Evolutionary conservation across 1,140 invertebrate genomes (phyloP), one percentile per base, ranked within the genome.

Genomic region (Cherax quadricarinatus): DNA sequence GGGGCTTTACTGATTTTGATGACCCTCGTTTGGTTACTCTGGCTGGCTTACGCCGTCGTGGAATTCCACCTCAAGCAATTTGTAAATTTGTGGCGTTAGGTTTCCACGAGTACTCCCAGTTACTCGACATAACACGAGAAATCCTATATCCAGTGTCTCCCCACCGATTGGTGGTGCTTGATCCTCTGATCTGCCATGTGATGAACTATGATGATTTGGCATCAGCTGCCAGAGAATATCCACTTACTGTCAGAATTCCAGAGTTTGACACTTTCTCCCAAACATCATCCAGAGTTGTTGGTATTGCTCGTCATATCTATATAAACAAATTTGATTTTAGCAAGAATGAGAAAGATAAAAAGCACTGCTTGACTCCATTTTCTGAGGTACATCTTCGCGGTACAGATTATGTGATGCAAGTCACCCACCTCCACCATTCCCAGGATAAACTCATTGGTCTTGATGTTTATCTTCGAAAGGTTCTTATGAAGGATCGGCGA

Each of bases 21-120:
- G 92, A 93, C 84, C 92, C 92, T 21, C 81, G 92, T 53, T 60
- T 93, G 41, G 53, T 83, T 49, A 93, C 92, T n/a, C 73, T 93
- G 24, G 81, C 92, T 30, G 92, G 86, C 24, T 70, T 93, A 4
- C 88, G 92, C 66, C 81, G 92, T 18, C 70, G 88, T 80, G 92
- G 92, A 10, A 84, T 93, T 53, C 70, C 88, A 24, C 70, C 88
- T 4, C 7, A 81, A 60, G 73, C 84, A 12, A 80, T 93, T 81
- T n/a, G 62, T 51, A 70, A 60, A 51, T 93, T 93, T 62, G 57
- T 89, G n/a, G 10, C 48, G 24, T n/a, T 41, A 70, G 82, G 87
- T 12, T 66, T 75, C 10, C 66, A 79, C 41, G 92, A 93, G 21
- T 89, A 83, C 30, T 49, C n/a, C 12, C 92, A 80, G 30, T 51